phyloP scores from a whole-genome alignment of 1,140 invertebrate genomes.

The Conopomorpha cramerella region DNA sequence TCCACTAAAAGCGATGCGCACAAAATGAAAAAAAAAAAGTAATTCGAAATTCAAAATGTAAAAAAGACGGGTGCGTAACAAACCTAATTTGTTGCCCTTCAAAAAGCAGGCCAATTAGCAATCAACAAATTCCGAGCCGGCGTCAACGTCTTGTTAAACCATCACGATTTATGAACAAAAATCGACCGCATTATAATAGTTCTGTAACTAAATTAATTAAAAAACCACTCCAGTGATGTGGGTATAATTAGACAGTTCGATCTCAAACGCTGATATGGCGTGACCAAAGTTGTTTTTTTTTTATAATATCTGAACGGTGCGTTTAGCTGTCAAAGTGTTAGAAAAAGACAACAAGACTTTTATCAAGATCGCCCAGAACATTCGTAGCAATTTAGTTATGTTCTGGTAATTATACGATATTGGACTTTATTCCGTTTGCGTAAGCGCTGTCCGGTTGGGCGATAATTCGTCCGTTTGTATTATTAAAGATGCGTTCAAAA shows the following conservation, averaged over 20 bases:
- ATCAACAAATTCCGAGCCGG: constrained; percentile 35
- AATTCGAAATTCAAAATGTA: too few species aligned
- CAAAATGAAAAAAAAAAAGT: too few species aligned
- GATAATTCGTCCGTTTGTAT: constrained; percentile 35
- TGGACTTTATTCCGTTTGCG: not conserved
- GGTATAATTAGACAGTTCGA: constrained; percentile 56
- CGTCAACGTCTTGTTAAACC: constrained; percentile 34
- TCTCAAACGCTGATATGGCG: constrained; percentile 33
- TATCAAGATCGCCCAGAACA: constrained; percentile 17
- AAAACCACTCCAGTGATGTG: constrained; percentile 48
- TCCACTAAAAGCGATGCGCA: too few species aligned
- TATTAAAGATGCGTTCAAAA: constrained; percentile 50
- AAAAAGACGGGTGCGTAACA: too few species aligned
- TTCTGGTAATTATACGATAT: not conserved
- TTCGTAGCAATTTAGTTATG: not conserved
- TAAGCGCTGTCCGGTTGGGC: constrained; percentile 6
- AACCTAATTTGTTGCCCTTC: too few species aligned
- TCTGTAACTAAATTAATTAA: constrained; percentile 58
- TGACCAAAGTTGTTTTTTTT: too few species aligned
- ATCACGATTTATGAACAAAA: constrained; percentile 52
- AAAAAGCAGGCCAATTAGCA: constrained; percentile 47
- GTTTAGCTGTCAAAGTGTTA: constrained; percentile 8
- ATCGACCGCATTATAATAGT: constrained; percentile 55
- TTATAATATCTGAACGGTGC: not conserved
- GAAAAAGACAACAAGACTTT: constrained; percentile 18